A percentile compares a stretch with the other conserved stretches of the same genome.
These are phyloP conservation scores for Drosophila suboccidentalis DNA, from an alignment of 2,888 invertebrate species.

Conservation along the genomic window DNA sequence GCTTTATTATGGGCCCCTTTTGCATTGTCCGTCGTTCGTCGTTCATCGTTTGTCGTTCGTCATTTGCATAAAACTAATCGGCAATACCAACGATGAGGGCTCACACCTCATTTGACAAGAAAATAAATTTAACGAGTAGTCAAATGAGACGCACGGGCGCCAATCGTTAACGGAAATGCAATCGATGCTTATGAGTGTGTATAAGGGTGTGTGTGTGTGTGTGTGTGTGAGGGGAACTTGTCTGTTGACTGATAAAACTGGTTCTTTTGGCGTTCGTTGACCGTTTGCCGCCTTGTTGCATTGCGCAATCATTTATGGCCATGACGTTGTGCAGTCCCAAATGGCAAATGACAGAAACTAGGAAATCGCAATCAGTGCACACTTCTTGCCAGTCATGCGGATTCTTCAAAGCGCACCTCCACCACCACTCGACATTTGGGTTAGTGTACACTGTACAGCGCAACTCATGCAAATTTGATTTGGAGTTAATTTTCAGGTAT, in stretches of 20 bases:
- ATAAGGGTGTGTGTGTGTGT: conserved; percentile 3
- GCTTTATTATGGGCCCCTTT: conserved; percentile 26
- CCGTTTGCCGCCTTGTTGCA: conserved; percentile 37
- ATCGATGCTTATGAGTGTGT: not conserved
- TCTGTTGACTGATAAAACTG: conserved; percentile 37
- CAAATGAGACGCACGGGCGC: conserved; percentile 72
- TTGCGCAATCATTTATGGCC: conserved; percentile 47
- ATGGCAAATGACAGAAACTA: conserved; percentile 16
- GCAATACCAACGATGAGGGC: conserved; percentile 22
- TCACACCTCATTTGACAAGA: conserved; percentile 44
- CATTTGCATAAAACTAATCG: conserved; percentile 50
- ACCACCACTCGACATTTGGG: conserved; percentile 14
- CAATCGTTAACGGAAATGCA: conserved; percentile 60
- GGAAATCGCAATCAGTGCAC: conserved; percentile 13
- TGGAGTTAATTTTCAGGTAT: conserved; percentile 32
- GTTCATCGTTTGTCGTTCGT: not conserved
- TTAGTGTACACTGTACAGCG: conserved; percentile 4
- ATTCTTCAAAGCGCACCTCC: conserved; percentile 30
- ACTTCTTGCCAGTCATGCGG: conserved; percentile 34
- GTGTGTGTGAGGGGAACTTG: conserved; percentile 1
- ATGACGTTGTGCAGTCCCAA: conserved; percentile 34
- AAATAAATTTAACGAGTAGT: conserved; percentile 31
- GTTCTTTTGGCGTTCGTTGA: conserved; percentile 58
- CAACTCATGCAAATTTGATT: conserved; percentile 26
- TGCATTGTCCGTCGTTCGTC: not conserved